A percentile compares a stretch with the other conserved stretches of the same genome.
Conservation (phyloP, 2,113 vertebrate species). For the Microtus oregoni region DNA sequence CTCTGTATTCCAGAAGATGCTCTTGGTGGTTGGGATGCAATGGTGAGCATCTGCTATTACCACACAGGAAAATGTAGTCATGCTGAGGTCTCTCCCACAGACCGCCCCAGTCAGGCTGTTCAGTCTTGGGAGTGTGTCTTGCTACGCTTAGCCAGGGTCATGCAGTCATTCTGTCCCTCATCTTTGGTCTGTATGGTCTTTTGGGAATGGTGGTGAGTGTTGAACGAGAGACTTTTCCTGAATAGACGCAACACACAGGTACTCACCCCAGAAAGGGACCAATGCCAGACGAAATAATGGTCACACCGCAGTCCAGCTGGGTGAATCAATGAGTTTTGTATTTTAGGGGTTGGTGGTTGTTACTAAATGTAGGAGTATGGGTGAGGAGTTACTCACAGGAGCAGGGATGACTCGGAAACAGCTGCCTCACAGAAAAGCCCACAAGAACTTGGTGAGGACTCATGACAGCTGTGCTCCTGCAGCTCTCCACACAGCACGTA, state of each 20-base stretch:
- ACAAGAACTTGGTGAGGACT: not conserved
- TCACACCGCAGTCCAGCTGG: not conserved
- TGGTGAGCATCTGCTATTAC: not conserved
- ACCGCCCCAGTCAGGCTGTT: too few relatives aligned
- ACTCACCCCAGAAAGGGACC: too few relatives aligned
- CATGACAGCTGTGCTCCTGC: not conserved
- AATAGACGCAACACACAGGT: not conserved
- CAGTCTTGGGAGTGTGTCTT: not conserved
- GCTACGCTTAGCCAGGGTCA: not conserved
- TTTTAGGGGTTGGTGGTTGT: not conserved
- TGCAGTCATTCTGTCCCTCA: not conserved
- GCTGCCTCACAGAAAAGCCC: not conserved
- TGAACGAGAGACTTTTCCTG: not conserved
- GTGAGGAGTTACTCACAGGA: not conserved
- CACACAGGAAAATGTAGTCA: not conserved
- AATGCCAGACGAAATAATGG: not conserved
- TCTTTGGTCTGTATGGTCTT: not conserved
- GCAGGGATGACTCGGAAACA: not conserved
- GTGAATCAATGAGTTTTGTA: not conserved
- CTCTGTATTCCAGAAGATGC: not conserved
- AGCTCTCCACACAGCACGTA: not conserved
- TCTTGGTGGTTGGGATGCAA: not conserved
- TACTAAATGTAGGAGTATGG: not conserved
- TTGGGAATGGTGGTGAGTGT: not conserved
- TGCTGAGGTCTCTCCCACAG: not conserved